Percentiles rank a stretch among this genome's conserved stretches.
Conservation (phyloP, 2,113 vertebrate species). For the Fulmarus glacialis region DNA sequence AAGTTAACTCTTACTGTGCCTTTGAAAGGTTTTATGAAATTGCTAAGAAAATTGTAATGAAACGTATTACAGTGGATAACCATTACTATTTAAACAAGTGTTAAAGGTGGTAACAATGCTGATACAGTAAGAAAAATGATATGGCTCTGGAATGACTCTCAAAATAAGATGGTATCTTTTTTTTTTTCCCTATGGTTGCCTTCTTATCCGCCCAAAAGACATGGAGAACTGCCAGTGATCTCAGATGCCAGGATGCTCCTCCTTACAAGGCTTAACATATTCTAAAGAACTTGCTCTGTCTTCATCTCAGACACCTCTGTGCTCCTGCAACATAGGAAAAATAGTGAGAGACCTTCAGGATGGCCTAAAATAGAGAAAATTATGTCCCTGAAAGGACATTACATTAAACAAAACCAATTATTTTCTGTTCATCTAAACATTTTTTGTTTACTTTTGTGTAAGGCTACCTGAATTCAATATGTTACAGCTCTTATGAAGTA, state of each 20-base stretch:
- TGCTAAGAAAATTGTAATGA: not conserved
- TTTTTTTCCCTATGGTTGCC: rapidly evolving
- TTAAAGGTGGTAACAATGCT: not conserved
- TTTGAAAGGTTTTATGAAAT: not conserved
- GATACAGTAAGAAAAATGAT: not conserved
- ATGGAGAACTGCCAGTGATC: not conserved
- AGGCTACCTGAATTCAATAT: not conserved
- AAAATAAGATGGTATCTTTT: not conserved
- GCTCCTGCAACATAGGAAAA: not conserved
- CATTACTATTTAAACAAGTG: not conserved
- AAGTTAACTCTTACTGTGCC: not conserved
- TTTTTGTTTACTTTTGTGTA: not conserved
- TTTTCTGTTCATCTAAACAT: not conserved
- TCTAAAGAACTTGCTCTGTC: not conserved
- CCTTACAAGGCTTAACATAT: not conserved
- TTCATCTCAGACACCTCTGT: not conserved
- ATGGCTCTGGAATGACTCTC: not conserved
- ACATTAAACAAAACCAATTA: not conserved
- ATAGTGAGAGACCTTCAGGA: not conserved
- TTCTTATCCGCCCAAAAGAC: not conserved
- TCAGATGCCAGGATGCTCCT: not conserved
- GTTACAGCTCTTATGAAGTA: not conserved
- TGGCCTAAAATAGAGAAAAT: not conserved
- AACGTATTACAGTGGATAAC: not conserved
- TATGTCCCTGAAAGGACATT: not conserved